A percentile compares a stretch with the other conserved stretches of the same genome.
These are phyloP conservation scores for Pagrus major DNA, from an alignment of 2,113 vertebrate genomes.

Conservation along the genomic window DNA sequence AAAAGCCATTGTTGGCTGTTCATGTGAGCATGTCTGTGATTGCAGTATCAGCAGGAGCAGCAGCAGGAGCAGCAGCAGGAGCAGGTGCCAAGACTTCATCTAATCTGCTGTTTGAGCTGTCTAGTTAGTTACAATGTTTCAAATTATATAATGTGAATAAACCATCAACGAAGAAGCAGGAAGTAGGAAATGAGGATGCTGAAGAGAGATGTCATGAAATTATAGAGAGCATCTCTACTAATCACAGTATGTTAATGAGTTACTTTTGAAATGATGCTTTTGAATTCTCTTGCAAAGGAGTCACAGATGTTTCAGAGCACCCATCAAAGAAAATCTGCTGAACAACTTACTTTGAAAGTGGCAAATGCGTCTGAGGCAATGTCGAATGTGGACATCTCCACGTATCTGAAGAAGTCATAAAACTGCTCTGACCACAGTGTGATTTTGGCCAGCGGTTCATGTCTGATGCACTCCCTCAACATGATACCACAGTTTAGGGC, in stretches of 20 bases:
- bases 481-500: constrained; percentile 98
- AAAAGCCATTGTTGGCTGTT: not conserved
- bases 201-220: not conserved
- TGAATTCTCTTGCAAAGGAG: not conserved
- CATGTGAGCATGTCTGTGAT: not conserved
- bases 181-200: not conserved
- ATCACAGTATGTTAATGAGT: not conserved
- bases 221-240: not conserved
- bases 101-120: not conserved
- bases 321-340: not conserved
- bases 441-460: constrained; percentile 96
- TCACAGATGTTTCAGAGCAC: constrained; percentile 4
- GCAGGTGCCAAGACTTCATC: not conserved
- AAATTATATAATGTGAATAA: constrained; percentile 1
- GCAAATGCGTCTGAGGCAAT: constrained; percentile 98
- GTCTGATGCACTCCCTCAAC: constrained; percentile 96
- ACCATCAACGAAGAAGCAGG: not conserved
- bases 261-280: not conserved
- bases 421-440: constrained; percentile 94
- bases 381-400: constrained; percentile 98
- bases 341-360: constrained; percentile 94
- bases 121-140: not conserved
- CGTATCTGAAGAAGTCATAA: constrained; percentile 97
- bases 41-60: not conserved
- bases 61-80: not conserved